Evolutionary conservation across 1,140 invertebrate genomes (phyloP).

Genomic region (Sesamia nonagrioides): DNA sequence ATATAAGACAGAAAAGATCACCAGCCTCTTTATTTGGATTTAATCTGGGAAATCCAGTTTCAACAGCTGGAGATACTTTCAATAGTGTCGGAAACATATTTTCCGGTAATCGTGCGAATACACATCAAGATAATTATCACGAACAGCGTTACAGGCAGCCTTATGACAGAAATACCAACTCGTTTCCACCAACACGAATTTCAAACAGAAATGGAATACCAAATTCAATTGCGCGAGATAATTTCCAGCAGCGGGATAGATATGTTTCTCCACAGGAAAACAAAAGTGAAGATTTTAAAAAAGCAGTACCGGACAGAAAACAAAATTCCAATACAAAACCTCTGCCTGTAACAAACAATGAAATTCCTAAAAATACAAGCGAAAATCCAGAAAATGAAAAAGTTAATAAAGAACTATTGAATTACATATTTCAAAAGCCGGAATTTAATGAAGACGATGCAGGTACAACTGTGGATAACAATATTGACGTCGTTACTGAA

Average conservation of each 20-base stretch:
- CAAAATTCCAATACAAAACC: background rate
- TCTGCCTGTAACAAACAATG: background rate
- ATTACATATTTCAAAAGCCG: conserved; percentile 1
- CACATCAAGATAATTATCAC: background rate
- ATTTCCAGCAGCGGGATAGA: too few species aligned
- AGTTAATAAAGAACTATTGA: background rate
- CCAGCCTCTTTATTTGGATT: conserved; percentile 21
- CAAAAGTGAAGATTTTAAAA: background rate
- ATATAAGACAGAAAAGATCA: background rate
- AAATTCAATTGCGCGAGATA: background rate
- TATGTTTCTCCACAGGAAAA: background rate
- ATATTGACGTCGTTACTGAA: background rate
- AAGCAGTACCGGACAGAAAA: background rate
- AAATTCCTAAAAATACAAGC: background rate
- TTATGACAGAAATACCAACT: background rate
- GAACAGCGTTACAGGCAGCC: background rate
- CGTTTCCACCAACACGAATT: background rate
- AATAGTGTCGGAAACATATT: conserved; percentile 2
- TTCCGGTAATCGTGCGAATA: background rate
- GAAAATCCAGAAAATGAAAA: background rate
- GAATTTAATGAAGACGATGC: background rate
- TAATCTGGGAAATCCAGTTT: background rate
- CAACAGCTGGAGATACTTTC: background rate
- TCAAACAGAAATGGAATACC: background rate
- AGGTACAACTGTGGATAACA: background rate